phyloP scores from a whole-genome alignment of 2,888 invertebrate genomes.

The Polydrusus tereticollis region DNA sequence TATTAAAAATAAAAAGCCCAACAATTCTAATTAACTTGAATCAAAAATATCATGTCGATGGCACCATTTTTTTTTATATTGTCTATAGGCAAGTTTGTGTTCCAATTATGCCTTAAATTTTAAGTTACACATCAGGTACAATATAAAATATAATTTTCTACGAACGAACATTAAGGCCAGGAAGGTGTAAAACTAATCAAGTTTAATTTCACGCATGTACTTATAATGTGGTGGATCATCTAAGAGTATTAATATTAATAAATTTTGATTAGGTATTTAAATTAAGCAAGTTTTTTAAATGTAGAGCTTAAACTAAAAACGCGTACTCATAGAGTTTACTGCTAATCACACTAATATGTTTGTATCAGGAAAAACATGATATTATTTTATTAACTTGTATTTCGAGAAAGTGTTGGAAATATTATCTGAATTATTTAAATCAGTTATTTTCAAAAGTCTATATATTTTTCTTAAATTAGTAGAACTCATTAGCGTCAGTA shows the following conservation, averaged over 20 bases:
- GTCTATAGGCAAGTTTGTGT: neutral
- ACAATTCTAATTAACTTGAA: neutral
- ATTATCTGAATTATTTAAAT: too few species aligned
- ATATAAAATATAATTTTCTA: conserved; percentile 4
- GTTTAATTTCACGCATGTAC: conserved; percentile 3
- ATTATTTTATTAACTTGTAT: too few species aligned
- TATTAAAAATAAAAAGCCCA: neutral
- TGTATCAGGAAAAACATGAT: too few species aligned
- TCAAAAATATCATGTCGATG: neutral
- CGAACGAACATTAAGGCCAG: neutral
- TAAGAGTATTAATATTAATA: neutral
- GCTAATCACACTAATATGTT: too few species aligned
- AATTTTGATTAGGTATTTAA: conserved; percentile 3
- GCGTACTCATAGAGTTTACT: neutral
- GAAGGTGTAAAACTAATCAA: conserved; percentile 10
- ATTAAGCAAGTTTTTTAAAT: neutral
- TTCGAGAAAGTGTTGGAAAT: too few species aligned
- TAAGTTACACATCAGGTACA: neutral
- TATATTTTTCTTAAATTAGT: too few species aligned
- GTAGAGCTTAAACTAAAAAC: neutral
- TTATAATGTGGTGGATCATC: neutral
- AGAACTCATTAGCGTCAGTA: too few species aligned
- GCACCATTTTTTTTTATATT: neutral
- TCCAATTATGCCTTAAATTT: neutral
- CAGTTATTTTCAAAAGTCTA: too few species aligned